A percentile compares a stretch with the other conserved stretches of the same genome.
phyloP scores from a whole-genome alignment of 2,113 vertebrate species.

The human region GRCh38 chr15:24752501-24753000 shows the following conservation, averaged over 20 bases:
- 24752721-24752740: neutral
- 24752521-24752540: too few species aligned
- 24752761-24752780: neutral
- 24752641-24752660: neutral
- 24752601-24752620: fast-evolving
- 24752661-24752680: neutral
- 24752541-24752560: neutral
- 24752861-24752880: neutral
- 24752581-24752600: neutral
- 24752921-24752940: neutral
- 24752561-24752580: neutral
- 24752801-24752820: neutral
- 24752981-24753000: neutral
- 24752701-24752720: neutral
- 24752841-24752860: neutral
- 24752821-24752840: neutral
- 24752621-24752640: neutral
- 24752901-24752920: neutral
- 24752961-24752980: neutral
- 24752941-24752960: neutral
- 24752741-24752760: neutral
- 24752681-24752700: neutral
- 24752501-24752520: neutral
- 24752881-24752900: neutral
- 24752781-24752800: neutral